A percentile compares a stretch with the other conserved stretches of the same genome.
Evolutionary conservation across 2,888 invertebrate genomes (phyloP).

Genomic region (Chromoteleia sp.): DNA sequence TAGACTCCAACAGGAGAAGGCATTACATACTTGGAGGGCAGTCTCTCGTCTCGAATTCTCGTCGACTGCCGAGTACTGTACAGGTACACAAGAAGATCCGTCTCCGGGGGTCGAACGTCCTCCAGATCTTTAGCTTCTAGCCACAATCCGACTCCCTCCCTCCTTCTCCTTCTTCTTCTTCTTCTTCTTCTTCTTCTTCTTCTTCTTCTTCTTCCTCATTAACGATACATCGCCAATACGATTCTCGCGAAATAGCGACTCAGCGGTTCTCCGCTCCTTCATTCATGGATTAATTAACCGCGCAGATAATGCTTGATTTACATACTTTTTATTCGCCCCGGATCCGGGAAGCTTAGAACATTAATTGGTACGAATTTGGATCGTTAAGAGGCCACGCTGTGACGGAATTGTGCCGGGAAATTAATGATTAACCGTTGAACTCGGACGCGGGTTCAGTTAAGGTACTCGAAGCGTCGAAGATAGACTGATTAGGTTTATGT

Average conservation of each 20-base stretch:
- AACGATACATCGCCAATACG: slow-evolving; percentile 73
- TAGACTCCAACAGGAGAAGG: slow-evolving; percentile 70
- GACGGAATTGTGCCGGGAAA: slow-evolving; percentile 32
- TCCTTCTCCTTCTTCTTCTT: slow-evolving; percentile 70
- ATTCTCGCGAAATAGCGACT: slow-evolving; percentile 69
- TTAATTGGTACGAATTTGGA: slow-evolving; percentile 56
- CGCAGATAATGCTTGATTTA: slow-evolving; percentile 52
- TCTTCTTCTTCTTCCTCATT: slow-evolving; percentile 75
- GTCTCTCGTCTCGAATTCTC: slow-evolving; percentile 74
- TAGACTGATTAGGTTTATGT: slow-evolving; percentile 20
- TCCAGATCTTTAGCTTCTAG: slow-evolving; percentile 74
- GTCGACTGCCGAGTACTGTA: slow-evolving; percentile 72
- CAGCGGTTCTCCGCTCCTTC: slow-evolving; percentile 69
- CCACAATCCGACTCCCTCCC: slow-evolving; percentile 72
- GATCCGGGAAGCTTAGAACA: slow-evolving; percentile 45
- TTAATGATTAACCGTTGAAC: slow-evolving; percentile 34
- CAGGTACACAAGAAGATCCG: slow-evolving; percentile 71
- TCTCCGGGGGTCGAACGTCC: slow-evolving; percentile 73
- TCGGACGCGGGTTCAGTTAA: not conserved
- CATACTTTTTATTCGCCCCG: slow-evolving; percentile 42
- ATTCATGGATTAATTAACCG: slow-evolving; percentile 63
- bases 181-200: too few species aligned
- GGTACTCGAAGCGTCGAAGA: not conserved
- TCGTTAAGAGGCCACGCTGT: slow-evolving; percentile 33
- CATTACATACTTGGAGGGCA: slow-evolving; percentile 69